Evolutionary conservation across 2,113 vertebrate genomes (phyloP), one percentile per base, ranked within the genome.

Genomic region (Hippocampus abdominalis): DNA sequence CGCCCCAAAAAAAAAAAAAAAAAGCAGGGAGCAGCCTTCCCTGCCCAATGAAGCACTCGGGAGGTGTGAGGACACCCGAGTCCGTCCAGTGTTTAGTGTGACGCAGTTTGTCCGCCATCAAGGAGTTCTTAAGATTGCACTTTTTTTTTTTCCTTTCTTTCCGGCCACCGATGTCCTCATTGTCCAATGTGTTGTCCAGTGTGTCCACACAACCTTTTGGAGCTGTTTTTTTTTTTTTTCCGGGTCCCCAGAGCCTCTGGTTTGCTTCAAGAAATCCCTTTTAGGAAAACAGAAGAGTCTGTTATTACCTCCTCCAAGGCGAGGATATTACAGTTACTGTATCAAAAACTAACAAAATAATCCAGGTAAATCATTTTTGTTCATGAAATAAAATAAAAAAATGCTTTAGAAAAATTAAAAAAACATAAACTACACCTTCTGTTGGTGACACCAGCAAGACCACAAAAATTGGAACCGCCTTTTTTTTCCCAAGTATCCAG

Each of bases 71-170:
- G 15, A 18, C 57, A 29, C 36, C 12, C 2, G 11, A 46, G 40
- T 64, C 42, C 36, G 8, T 86, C 81, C 82, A 86, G 82, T 87
- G 81, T 82, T 88, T 80, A 84, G 88, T 80, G 72, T 85, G 69
- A 76, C 70, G 36, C 25, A 60, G 29, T 68, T 76, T 73, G 70
- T 82, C 75, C 25, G 40, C 46, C 36, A 54, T 75, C 62, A 16
- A 71, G 63, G 66, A 76, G 73, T 85, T 77, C 59, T 61, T 77
- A 63, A 78, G 70, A 85, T 84, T 87, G 79, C 81, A 81, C 85
- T 82, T 73, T 60, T 20, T n/a, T 11, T 57, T 44, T 66, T 16
- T 29, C 25, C 79, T 69, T 64, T 16, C 25, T 53, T 4, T 69
- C 46, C 4, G 16, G 69, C 72, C 54, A 39, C 27, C 61, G 20